Evolutionary conservation across 2,888 invertebrate genomes (phyloP), one percentile per base, ranked within the genome.

Genomic region (Agrochola lota): DNA sequence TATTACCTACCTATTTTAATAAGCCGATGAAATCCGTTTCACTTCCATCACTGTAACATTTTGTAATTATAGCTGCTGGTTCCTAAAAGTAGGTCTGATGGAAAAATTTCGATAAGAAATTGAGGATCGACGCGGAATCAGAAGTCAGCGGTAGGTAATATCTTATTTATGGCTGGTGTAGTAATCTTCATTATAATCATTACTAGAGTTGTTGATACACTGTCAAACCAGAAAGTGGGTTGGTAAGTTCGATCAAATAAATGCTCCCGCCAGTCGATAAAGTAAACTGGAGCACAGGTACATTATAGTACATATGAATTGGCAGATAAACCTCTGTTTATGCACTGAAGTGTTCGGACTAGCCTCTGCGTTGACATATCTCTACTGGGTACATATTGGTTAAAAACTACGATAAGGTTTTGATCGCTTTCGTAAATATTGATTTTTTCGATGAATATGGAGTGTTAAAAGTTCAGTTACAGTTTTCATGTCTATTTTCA

Each of bases 301-400:
- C 46, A 15, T 26, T 23, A 23, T 23, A 63, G 17, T 63, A 17
- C 55, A 73, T 62, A 63, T 57, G 20, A 30, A 68, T 63, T 43
- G 26, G 52, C 63, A 76, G 69, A 76, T 57, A 68, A 59, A 35
- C 12, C 9, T 43, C 52, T 68, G 67, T 81, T 26, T 81, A 64
- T 75, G 63, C 59, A 75, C 43, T n/a, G 52, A 20, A 23, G 35
- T 80, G 43, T 59, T 52, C 23, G 12, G 17, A 17, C 15, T 57
- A 74, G n/a, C 5, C n/a, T 52, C 55, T 12, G 73, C 46, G 57
- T 67, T 49, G 11, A 49, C 15, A 8, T 43, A 57, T 0, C 12
- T 46, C 23, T 11, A 63, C 23, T 57, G 35, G 30, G 30, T 9
- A 43, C n/a, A 63, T 63, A 57, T 43, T n/a, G 62, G 23, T 43